Base-by-base conservation (phyloP, 2,888 invertebrate genomes). In the Oligia strigilis region DNA sequence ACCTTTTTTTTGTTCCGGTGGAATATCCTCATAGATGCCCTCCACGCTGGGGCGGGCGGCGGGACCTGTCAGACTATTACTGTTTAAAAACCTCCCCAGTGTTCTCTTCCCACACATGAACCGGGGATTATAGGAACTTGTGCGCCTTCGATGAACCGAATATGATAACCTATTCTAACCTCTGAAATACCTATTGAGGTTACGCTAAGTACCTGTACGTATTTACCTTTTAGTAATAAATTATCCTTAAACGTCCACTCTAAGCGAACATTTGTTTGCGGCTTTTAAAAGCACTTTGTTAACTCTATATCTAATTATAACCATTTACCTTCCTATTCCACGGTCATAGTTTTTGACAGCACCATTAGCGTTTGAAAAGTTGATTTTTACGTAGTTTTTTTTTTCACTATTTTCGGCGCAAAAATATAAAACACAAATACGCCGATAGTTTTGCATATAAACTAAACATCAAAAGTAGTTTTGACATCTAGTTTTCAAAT, bases 401-500 rank as follows among this genome's bases (percentile, higher is more conserved):
- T 9, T 23, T 71, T n/a, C 4, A 62, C 43, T 29, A 5, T 29
- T 69, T 81, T 85, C 23, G 6, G 3, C 0, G 11, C 17, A 58
- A 40, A 71, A 72, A 82, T 66, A 66, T 60, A 55, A 66, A 17
- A 36, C 40, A 4, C 29, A 19, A 70, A 71, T 66, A 65, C 55
- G 17, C 67, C 64, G 46, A 83, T 69, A 72, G 64, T 77, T 85
- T 62, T 17, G 74, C 52, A 46, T 65, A 66, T 65, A 66, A 80
- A 82, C 70, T 70, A 58, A 84, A 82, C 76, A 80, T 82, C 75
- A 85, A 76, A 83, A 81, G 75, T 80, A 78, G 78, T 80, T 83
- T 83, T 73, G 81, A 83, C 74, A 81, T 84, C 71, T 82, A 81
- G 81, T 89, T 89, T 87, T 74, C 80, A 82, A 91, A 90, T 89